A percentile compares a stretch with the other conserved stretches of the same genome.
phyloP scores from a whole-genome alignment of 2,113 vertebrate genomes.

The Boulengeromyrus knoepffleri region DNA sequence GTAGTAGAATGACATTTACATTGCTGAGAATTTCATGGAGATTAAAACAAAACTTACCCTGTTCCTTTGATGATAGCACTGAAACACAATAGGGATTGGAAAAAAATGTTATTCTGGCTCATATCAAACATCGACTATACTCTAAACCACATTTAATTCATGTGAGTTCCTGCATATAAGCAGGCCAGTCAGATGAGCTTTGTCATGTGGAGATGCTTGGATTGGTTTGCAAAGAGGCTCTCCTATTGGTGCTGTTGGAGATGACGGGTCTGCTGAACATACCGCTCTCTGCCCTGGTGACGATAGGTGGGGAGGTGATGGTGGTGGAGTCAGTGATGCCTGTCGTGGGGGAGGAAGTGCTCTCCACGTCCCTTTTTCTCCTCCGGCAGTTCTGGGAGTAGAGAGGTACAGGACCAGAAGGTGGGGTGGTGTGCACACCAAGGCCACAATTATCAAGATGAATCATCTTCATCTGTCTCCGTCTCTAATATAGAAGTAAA shows the following conservation, averaged over 20 bases:
- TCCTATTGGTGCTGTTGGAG: background rate
- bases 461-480: background rate
- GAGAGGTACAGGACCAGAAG: background rate
- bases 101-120: background rate
- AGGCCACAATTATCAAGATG: background rate
- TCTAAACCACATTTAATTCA: background rate
- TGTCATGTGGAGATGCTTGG: background rate
- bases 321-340: conserved; percentile 37
- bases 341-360: conserved; percentile 6
- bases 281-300: conserved; percentile 40
- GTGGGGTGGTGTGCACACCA: background rate
- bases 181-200: background rate
- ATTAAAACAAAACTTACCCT: conserved; percentile 35
- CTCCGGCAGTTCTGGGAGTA: conserved; percentile 40
- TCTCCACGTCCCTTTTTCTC: conserved; percentile 35
- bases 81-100: conserved; percentile 25
- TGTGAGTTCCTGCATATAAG: background rate
- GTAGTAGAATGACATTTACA: background rate
- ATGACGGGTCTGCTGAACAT: background rate
- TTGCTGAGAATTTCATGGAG: background rate
- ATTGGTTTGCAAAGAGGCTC: background rate
- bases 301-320: conserved; percentile 51
- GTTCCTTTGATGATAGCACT: conserved; percentile 42
- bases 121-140: background rate
- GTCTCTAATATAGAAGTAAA: background rate